Base-by-base conservation (phyloP, 2,888 invertebrate genomes). In the Dilophus febrilis region DNA sequence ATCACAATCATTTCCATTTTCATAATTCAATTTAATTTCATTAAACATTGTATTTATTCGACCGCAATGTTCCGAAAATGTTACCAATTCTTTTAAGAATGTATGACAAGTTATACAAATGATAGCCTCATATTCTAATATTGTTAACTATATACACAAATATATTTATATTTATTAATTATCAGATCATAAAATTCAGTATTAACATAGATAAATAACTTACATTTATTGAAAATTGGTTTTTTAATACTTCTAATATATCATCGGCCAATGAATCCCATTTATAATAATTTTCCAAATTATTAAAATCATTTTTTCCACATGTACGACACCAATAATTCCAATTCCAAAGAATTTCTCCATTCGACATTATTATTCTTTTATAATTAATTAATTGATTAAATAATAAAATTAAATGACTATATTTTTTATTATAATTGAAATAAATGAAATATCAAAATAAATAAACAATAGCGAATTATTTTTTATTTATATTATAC, bases 261-360 rank as follows among this genome's bases (percentile, higher is more conserved):
- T 46, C 40, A n/a, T n/a, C n/a, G n/a, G 35, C 30, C n/a, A 27
- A 33, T 14, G 42, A 19, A 42, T 42, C 46, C 29, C 37, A 37
- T 26, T 46, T 45, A 8, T 41, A 31, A 41, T 40, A 45, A 27
- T 43, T 29, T 22, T 46, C 39, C 36, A 42, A 34, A 27, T 41
- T 40, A n/a, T 30, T 35, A 22, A 34, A 41, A 31, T 44, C 37
- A n/a, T 41, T 37, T 31, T 41, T 41, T 13, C 44, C 45, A 37
- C 47, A 47, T 14, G 45, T 29, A 18, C 47, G 44, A 33, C 47
- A 47, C 47, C 47, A 47, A 19, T 40, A 26, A 17, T 40, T 40
- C 46, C 46, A 46, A 6, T 40, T n/a, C n/a, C n/a, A n/a, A n/a
- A n/a, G n/a, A n/a, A n/a, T n/a, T n/a, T n/a, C n/a, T n/a, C n/a